phyloP scores from a whole-genome alignment of 1,140 invertebrate species.

The Eumeta japonica region DNA sequence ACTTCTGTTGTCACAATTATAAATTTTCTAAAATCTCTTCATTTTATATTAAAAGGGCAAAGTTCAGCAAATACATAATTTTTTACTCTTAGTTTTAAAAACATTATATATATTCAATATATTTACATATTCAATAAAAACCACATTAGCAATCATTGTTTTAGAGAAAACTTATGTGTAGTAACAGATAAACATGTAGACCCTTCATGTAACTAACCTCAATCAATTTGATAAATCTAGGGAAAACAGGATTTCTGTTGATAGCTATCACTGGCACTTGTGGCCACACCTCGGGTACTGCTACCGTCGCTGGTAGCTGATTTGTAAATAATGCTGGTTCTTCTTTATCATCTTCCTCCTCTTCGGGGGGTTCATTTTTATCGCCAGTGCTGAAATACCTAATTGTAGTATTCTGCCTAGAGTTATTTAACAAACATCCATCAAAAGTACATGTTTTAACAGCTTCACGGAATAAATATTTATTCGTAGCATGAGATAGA shows the following conservation, averaged over 20 bases:
- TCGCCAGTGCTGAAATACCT: slow-evolving; percentile 37
- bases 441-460: slow-evolving; percentile 25
- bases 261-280: slow-evolving; percentile 94
- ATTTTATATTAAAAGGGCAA: too few species aligned
- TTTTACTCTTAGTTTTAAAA: slow-evolving; percentile 1
- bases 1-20: too few species aligned
- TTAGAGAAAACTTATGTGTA: background rate
- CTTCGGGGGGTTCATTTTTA: slow-evolving; percentile 38
- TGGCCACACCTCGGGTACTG: slow-evolving; percentile 96
- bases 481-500: background rate
- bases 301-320: slow-evolving; percentile 82
- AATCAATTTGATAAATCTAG: slow-evolving; percentile 96
- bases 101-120: background rate
- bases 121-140: background rate
- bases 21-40: too few species aligned
- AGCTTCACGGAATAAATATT: slow-evolving; percentile 1
- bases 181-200: background rate
- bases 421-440: slow-evolving; percentile 10
- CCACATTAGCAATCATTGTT: background rate
- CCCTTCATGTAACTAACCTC: slow-evolving; percentile 64
- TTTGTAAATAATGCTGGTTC: slow-evolving; percentile 42
- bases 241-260: slow-evolving; percentile 93
- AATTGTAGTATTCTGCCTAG: slow-evolving; percentile 10
- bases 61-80: too few species aligned
- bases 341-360: slow-evolving; percentile 42